A percentile compares a stretch with the other conserved stretches of the same genome.
These are phyloP conservation scores for Brachyhypopomus gauderio DNA, from an alignment of 2,113 vertebrate genomes.

Conservation along the genomic window DNA sequence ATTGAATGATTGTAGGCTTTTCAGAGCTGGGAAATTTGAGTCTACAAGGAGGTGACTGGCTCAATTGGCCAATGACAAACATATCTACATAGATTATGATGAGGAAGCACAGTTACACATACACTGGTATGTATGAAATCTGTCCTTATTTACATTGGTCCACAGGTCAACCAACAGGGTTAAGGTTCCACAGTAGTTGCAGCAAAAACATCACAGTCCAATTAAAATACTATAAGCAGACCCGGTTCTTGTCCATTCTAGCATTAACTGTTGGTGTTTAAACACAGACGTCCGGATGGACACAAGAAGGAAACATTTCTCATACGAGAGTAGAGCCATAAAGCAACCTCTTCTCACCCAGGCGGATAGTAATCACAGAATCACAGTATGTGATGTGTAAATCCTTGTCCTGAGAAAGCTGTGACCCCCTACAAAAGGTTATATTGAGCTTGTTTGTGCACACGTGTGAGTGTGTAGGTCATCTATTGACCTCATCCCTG, in stretches of 20 bases:
- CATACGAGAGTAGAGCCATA: neutral
- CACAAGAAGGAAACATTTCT: neutral
- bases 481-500: slow-evolving; percentile 27
- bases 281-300: neutral
- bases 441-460: slow-evolving; percentile 13
- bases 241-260: neutral
- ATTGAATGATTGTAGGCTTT: too few species aligned
- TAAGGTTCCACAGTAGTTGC: too few species aligned
- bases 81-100: too few species aligned
- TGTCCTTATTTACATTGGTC: too few species aligned
- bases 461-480: slow-evolving; percentile 31
- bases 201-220: too few species aligned
- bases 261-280: neutral
- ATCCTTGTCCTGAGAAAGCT: slow-evolving; percentile 11
- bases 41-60: too few species aligned
- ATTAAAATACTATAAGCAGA: too few species aligned
- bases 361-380: neutral
- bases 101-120: too few species aligned
- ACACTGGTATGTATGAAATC: too few species aligned
- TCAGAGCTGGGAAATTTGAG: too few species aligned
- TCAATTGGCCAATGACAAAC: too few species aligned
- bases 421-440: slow-evolving; percentile 12
- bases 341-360: neutral
- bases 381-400: neutral
- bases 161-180: too few species aligned